Conservation (phyloP, 2,888 invertebrate genomes). For the Nomada ruficornis region DNA sequence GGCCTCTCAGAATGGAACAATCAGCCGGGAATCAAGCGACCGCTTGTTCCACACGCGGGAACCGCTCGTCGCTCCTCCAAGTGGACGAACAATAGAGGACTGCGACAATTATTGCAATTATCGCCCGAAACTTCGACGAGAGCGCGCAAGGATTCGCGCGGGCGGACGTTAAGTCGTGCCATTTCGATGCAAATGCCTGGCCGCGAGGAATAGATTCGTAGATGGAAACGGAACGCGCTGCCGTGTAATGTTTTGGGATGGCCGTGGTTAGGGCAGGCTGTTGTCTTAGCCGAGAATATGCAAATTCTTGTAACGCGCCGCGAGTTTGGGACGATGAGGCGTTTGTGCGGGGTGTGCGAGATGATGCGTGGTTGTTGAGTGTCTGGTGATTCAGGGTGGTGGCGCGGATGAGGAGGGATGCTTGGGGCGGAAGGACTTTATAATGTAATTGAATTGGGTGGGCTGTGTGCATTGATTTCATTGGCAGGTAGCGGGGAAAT, state of each 20-base stretch:
- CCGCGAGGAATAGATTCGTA: constrained; percentile 4
- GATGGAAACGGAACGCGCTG: background rate
- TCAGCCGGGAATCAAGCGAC: constrained; percentile 84
- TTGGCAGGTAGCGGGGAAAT: no score
- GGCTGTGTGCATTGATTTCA: no score
- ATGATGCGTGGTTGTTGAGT: no score
- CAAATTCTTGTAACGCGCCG: constrained; percentile 26
- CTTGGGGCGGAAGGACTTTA: no score
- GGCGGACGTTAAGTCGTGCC: constrained; percentile 62
- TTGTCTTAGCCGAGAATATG: constrained; percentile 42
- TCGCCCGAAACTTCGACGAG: constrained; percentile 63
- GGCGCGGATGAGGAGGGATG: no score
- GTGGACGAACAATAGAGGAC: constrained; percentile 76
- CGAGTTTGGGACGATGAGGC: background rate
- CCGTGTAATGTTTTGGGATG: constrained; percentile 17
- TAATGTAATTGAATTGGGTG: no score
- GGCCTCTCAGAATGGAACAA: constrained; percentile 83
- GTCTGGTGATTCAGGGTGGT: no score
- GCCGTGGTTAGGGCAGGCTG: background rate
- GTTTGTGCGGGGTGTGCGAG: background rate
- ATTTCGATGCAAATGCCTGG: constrained; percentile 79
- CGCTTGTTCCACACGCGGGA: constrained; percentile 82
- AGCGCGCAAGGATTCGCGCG: constrained; percentile 64
- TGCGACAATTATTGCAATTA: constrained; percentile 83
- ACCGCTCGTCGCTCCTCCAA: constrained; percentile 74